Evolutionary conservation across 2,113 vertebrate genomes (phyloP).

Genomic region (Nymphicus hollandicus): DNA sequence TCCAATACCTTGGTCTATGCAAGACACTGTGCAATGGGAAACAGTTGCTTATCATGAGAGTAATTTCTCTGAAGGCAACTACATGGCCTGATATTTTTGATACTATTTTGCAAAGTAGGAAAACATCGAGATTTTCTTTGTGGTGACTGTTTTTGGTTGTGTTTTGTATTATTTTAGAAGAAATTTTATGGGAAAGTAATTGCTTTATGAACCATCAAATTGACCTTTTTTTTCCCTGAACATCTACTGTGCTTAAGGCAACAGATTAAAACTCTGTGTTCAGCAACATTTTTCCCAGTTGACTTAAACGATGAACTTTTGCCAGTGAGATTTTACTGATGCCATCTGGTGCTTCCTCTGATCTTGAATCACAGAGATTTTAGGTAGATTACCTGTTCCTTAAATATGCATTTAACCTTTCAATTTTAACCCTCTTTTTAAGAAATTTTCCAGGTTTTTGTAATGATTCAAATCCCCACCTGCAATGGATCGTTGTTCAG

Average conservation of each 20-base stretch:
- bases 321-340: background rate
- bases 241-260: background rate
- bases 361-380: background rate
- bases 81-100: background rate
- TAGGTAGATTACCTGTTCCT: background rate
- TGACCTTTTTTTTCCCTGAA: background rate
- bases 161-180: background rate
- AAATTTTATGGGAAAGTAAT: background rate
- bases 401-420: background rate
- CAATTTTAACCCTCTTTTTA: background rate
- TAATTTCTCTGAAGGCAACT: background rate
- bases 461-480: background rate
- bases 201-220: constrained; percentile 3
- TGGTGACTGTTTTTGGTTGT: background rate
- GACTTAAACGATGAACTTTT: background rate
- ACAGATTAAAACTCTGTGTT: background rate
- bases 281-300: background rate
- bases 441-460: background rate
- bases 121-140: background rate
- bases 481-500: background rate
- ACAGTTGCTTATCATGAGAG: background rate
- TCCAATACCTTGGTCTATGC: background rate
- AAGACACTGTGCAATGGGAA: background rate
- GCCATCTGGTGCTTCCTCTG: constrained; percentile 22
- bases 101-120: background rate